Base-by-base conservation (phyloP, 2,797 vertebrate species). In the Cottoperca gobio region DNA sequence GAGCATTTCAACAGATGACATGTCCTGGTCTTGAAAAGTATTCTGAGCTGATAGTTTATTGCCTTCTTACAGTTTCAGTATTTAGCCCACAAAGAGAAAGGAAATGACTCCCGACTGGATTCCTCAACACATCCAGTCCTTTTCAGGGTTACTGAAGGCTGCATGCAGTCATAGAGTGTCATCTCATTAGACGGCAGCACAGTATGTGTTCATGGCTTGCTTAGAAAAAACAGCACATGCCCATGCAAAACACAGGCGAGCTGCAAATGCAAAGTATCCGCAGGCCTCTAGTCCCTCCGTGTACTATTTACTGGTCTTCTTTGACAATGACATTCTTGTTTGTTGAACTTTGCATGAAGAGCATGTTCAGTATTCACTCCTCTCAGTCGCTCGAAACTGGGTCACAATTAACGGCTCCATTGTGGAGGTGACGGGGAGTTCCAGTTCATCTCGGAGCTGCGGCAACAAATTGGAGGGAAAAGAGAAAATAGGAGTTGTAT, bases 271-370 rank as follows among this genome's bases (percentile, higher is more conserved):
- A 90, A 82, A 85, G 46, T 26, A 60, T 35, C 28, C 33, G 64
- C 45, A 4, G 0, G 35, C 60, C 46, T 13, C 24, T 5, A 0
- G 26, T 48, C 54, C 31, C 48, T 54, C 61, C 1, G 13, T 3
- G 60, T 31, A 13, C n/a, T 45, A 42, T 73, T 61, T 59, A 55
- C 50, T 24, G 58, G 49, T 1, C 23, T 14, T n/a, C 2, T 37
- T 4, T 37, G 48, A 85, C 83, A 82, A 76, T 67, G 77, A 62
- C 70, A 66, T 88, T 82, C 66, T 82, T 90, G 79, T 90, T 74
- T 70, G 66, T 49, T 81, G 78, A 86, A 83, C 83, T 86, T 82
- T 78, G 84, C 76, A 63, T 66, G 72, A 79, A 79, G 68, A 73
- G 69, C 46, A 50, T 67, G 77, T 62, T 73, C 64, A 76, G 76